Evolutionary conservation across 2,888 invertebrate species (phyloP).

Genomic region (Caenorhabditis imperialis): DNA sequence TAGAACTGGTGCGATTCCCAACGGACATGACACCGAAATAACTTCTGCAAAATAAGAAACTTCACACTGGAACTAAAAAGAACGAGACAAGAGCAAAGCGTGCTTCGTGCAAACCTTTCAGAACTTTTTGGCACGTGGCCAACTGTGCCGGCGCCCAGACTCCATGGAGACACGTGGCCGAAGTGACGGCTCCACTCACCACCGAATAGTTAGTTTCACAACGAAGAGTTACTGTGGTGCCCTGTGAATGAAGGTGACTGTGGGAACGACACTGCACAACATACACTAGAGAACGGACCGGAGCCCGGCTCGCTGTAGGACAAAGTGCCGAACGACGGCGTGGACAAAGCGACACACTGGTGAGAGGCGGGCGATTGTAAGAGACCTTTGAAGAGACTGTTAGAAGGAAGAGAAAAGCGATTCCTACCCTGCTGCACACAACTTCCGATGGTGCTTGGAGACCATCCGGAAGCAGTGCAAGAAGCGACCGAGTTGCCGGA

Average conservation of each 20-base stretch:
- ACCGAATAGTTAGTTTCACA: slow-evolving; percentile 39
- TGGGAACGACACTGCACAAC: slow-evolving; percentile 12
- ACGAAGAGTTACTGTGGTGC: slow-evolving; percentile 40
- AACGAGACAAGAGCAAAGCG: neutral
- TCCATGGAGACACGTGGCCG: slow-evolving; percentile 54
- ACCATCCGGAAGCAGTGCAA: slow-evolving; percentile 60
- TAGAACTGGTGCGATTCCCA: slow-evolving; percentile 35
- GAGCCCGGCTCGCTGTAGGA: slow-evolving; percentile 29
- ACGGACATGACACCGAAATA: slow-evolving; percentile 21
- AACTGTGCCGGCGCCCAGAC: slow-evolving; percentile 36
- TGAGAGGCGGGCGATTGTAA: slow-evolving; percentile 21
- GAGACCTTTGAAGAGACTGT: neutral
- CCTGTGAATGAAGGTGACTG: slow-evolving; percentile 27
- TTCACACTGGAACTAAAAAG: neutral
- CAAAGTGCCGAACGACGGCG: slow-evolving; percentile 15
- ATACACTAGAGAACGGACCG: slow-evolving; percentile 31
- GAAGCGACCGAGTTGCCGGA: slow-evolving; percentile 46
- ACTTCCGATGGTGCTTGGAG: slow-evolving; percentile 52
- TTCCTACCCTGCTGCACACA: slow-evolving; percentile 45
- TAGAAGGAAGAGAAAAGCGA: neutral
- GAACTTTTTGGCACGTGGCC: slow-evolving; percentile 28
- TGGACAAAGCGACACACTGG: slow-evolving; percentile 26
- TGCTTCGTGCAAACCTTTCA: slow-evolving; percentile 31
- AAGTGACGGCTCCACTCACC: slow-evolving; percentile 12
- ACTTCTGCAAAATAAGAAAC: slow-evolving; percentile 19